phyloP scores from a whole-genome alignment of 1,140 invertebrate species.

The Macrosteles quadrilineatus region DNA sequence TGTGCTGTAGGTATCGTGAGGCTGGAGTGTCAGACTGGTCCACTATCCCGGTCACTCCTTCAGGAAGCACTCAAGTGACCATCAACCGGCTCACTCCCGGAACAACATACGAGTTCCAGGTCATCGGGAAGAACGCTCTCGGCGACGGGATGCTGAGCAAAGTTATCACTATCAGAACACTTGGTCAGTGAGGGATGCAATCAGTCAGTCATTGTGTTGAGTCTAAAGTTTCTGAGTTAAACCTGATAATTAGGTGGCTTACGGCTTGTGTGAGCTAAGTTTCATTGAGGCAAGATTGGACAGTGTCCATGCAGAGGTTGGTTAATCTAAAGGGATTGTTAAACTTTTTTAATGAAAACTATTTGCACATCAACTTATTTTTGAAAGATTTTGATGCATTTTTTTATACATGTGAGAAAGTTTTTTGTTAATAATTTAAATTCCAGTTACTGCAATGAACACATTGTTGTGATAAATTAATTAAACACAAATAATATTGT shows the following conservation, averaged over 20 bases:
- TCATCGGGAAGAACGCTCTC: conserved; percentile 89
- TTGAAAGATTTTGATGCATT: too few relatives aligned
- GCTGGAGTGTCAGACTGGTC: conserved; percentile 83
- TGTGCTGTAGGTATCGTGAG: conserved; percentile 76
- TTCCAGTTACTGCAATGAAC: too few relatives aligned
- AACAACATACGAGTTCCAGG: conserved; percentile 94
- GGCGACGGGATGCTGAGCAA: conserved; percentile 96
- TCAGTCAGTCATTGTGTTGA: too few relatives aligned
- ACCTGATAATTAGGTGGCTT: neutral
- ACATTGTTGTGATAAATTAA: too few relatives aligned
- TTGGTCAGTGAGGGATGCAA: conserved; percentile 83
- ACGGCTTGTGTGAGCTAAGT: neutral
- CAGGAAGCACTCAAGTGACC: conserved; percentile 85
- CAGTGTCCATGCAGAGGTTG: too few relatives aligned
- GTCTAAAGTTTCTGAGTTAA: too few relatives aligned
- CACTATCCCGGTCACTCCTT: conserved; percentile 88
- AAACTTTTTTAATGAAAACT: too few relatives aligned
- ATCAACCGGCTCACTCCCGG: conserved; percentile 88
- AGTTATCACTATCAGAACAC: conserved; percentile 83
- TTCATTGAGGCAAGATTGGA: neutral
- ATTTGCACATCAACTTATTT: too few relatives aligned
- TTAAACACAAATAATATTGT: too few relatives aligned
- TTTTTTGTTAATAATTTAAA: too few relatives aligned
- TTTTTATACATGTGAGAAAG: too few relatives aligned
- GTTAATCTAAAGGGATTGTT: too few relatives aligned